Conservation (phyloP, 2,113 vertebrate genomes). For the Chionis minor region DNA sequence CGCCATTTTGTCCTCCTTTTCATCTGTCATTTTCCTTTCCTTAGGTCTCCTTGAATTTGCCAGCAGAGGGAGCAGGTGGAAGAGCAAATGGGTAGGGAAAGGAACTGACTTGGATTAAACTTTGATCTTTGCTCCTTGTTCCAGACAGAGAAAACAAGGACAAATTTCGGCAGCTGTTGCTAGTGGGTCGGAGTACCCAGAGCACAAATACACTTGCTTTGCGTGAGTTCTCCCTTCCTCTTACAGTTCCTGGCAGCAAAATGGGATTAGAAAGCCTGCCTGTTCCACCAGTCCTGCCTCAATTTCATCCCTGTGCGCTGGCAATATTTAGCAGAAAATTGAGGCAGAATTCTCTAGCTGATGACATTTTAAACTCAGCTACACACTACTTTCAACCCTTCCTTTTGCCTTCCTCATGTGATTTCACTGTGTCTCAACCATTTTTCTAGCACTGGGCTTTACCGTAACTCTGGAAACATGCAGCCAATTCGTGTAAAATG, state of each 20-base stretch:
- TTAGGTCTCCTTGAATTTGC: not conserved
- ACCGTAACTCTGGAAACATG: not conserved
- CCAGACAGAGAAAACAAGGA: not conserved
- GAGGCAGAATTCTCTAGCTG: not conserved
- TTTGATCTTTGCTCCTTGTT: constrained; percentile 35
- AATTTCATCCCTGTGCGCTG: not conserved
- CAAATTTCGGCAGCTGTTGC: not conserved
- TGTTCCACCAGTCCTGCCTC: not conserved
- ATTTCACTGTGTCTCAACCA: not conserved
- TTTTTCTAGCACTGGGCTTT: not conserved
- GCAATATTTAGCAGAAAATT: not conserved
- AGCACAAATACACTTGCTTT: not conserved
- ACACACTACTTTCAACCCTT: not conserved
- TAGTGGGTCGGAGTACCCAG: not conserved
- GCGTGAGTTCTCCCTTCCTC: not conserved
- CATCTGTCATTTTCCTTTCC: not conserved
- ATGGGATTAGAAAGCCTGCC: not conserved
- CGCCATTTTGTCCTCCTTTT: constrained; percentile 45
- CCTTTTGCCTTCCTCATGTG: not conserved
- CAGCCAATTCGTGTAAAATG: not conserved
- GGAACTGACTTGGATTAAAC: not conserved
- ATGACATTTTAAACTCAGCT: not conserved
- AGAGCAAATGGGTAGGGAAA: not conserved
- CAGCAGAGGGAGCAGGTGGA: constrained; percentile 63
- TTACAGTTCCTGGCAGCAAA: not conserved